Evolutionary conservation across 23 tunicate species (phyloP).

Genomic region (Clavelina lepadiformis): DNA sequence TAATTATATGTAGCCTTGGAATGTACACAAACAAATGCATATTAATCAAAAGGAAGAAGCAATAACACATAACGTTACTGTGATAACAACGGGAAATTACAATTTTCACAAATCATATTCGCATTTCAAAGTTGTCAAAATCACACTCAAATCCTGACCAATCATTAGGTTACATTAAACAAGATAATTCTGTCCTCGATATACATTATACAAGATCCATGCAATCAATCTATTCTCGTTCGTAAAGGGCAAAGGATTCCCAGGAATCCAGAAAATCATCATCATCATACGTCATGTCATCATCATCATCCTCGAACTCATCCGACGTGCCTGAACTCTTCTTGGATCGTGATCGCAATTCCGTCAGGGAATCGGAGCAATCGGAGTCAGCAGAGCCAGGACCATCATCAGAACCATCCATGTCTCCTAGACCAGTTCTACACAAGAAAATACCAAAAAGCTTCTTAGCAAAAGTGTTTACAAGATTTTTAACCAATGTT

Average conservation of each 20-base stretch:
- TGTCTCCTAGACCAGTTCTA: conserved; percentile 49
- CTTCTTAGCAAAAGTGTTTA: background rate
- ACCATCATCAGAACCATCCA: conserved; percentile 73
- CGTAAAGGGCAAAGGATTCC: conserved; percentile 65
- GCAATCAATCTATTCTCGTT: conserved; percentile 41
- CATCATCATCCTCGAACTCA: conserved; percentile 54
- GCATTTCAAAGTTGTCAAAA: too few relatives aligned
- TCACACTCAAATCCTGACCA: too few relatives aligned
- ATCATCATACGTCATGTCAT: conserved; percentile 25
- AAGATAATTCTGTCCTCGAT: too few relatives aligned
- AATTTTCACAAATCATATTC: too few relatives aligned
- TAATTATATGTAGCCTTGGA: too few relatives aligned
- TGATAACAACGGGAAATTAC: too few relatives aligned
- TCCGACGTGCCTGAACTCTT: conserved; percentile 34
- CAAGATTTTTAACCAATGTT: background rate
- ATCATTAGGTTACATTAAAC: too few relatives aligned
- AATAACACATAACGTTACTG: too few relatives aligned
- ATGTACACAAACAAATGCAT: too few relatives aligned
- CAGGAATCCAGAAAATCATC: conserved; percentile 54
- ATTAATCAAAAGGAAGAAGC: too few relatives aligned
- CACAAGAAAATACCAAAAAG: background rate
- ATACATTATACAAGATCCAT: too few relatives aligned
- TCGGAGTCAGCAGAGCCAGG: conserved; percentile 65
- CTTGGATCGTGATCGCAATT: conserved; percentile 58
- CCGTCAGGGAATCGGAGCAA: conserved; percentile 81